A percentile compares a stretch with the other conserved stretches of the same genome.
Evolutionary conservation across 2,113 vertebrate genomes (phyloP).

Genomic region (Cervus canadensis): DNA sequence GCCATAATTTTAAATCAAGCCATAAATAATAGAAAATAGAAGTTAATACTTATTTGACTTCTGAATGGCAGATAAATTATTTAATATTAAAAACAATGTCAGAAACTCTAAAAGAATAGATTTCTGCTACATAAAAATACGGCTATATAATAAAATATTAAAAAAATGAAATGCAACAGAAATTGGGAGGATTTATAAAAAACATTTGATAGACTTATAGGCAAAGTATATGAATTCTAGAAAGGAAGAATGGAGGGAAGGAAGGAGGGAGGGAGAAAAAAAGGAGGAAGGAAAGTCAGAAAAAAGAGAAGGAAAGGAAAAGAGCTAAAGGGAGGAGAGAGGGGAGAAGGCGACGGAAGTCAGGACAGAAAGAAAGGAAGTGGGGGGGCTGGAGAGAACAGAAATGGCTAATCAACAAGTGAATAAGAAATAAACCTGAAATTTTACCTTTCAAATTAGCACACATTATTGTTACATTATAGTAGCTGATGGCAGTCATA

Average conservation of each 20-base stretch:
- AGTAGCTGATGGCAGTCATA: background rate
- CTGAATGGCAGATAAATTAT: background rate
- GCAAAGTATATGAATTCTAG: background rate
- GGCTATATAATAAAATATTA: background rate
- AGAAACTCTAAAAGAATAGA: background rate
- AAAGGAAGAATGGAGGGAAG: background rate
- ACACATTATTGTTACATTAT: background rate
- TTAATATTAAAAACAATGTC: background rate
- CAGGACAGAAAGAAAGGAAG: too few relatives aligned
- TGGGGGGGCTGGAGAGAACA: background rate
- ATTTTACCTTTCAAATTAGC: background rate
- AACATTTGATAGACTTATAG: background rate
- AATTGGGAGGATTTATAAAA: slow-evolving; percentile 9
- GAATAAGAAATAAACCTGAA: background rate
- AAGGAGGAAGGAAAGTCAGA: background rate
- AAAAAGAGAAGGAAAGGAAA: background rate
- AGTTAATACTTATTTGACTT: slow-evolving; percentile 2
- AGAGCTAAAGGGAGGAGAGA: background rate
- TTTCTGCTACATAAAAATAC: background rate
- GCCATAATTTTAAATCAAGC: background rate
- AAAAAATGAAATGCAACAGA: background rate
- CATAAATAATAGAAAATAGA: slow-evolving; percentile 16
- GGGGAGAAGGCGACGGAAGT: background rate
- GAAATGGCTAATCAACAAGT: background rate
- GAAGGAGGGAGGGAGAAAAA: background rate